These are phyloP conservation scores for Fissipunctia ypsillon DNA, from an alignment of 2,888 invertebrate genomes.

Conservation along the genomic window DNA sequence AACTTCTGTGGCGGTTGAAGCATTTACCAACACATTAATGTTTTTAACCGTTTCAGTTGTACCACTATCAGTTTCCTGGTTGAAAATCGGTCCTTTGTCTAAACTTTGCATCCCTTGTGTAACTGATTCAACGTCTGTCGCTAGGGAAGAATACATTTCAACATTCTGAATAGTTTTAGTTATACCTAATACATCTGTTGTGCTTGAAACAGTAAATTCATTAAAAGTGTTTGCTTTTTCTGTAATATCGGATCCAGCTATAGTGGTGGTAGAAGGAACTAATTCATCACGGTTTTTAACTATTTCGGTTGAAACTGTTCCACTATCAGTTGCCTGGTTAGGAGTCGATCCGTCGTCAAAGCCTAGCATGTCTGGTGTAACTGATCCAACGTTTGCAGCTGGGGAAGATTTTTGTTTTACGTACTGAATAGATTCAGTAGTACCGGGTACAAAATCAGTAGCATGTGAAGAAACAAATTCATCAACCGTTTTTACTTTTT, in stretches of 20 bases:
- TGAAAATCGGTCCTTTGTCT: background rate
- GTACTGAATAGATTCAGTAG: background rate
- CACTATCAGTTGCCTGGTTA: slow-evolving; percentile 2
- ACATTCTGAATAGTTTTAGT: slow-evolving; percentile 17
- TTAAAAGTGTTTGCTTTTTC: background rate
- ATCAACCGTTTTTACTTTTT: slow-evolving; percentile 6
- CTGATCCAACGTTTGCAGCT: background rate
- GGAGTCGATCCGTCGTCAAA: background rate
- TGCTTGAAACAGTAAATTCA: slow-evolving; percentile 5
- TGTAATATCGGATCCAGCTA: background rate
- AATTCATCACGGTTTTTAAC: background rate
- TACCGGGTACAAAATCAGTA: slow-evolving; percentile 1
- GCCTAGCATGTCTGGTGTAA: background rate
- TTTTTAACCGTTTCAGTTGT: background rate
- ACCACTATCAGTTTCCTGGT: slow-evolving; percentile 7
- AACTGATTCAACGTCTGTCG: background rate
- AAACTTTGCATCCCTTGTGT: background rate
- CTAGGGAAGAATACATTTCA: background rate
- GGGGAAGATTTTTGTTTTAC: background rate
- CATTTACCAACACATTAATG: background rate
- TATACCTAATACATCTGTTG: background rate
- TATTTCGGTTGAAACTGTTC: background rate
- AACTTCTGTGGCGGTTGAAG: background rate
- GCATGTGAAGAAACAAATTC: background rate
- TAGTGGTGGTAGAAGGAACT: background rate